These are phyloP conservation scores for Alectura lathami DNA, from an alignment of 2,113 vertebrate species.

Conservation along the genomic window DNA sequence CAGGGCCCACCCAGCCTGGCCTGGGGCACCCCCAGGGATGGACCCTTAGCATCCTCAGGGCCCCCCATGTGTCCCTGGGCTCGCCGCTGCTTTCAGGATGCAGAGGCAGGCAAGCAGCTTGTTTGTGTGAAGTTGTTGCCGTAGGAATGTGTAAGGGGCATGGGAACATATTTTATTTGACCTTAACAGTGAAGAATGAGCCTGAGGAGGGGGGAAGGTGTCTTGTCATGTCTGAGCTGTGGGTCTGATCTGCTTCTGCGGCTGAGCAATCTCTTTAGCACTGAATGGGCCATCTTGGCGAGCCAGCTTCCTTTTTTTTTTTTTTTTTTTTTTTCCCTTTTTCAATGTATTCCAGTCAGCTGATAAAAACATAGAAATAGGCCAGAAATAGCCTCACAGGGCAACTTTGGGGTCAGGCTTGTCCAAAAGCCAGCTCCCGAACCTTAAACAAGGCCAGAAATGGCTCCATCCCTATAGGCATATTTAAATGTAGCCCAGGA, in stretches of 20 bases:
- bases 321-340: too few species aligned
- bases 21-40: neutral
- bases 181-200: neutral
- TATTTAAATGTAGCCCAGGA: neutral
- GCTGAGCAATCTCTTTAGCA: neutral
- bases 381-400: neutral
- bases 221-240: neutral
- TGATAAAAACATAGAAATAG: neutral
- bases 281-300: neutral
- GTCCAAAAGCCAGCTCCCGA: too few species aligned
- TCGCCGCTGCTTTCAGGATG: rapidly evolving
- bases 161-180: neutral
- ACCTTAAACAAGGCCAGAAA: neutral
- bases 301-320: neutral
- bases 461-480: rapidly evolving
- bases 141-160: neutral
- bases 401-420: neutral
- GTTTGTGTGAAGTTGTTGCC: neutral
- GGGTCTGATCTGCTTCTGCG: neutral
- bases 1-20: neutral
- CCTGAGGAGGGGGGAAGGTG: neutral
- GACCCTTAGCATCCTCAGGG: neutral
- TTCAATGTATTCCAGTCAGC: neutral
- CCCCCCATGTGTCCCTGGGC: neutral
- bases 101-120: neutral